Percentiles rank a stretch among this genome's conserved stretches.
phyloP scores from a whole-genome alignment of 2,888 invertebrate genomes.

The Pardosa pseudoannulata region DNA sequence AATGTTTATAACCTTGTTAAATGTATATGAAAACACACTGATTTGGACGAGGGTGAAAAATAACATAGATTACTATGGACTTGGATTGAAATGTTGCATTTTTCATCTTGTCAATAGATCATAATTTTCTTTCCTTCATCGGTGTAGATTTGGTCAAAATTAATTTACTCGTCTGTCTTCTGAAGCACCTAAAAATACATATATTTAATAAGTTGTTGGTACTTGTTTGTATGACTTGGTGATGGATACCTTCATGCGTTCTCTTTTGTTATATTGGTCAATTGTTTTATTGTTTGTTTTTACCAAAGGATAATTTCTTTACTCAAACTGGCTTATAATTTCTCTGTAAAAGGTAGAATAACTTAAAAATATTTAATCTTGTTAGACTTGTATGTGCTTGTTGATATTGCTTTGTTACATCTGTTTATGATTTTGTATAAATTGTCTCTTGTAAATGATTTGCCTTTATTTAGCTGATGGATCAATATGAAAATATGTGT shows the following conservation, averaged over 20 bases:
- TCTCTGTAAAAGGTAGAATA: slow-evolving; percentile 33
- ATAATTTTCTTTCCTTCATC: slow-evolving; percentile 49
- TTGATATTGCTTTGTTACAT: slow-evolving; percentile 62
- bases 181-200: slow-evolving; percentile 56
- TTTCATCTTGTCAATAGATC: slow-evolving; percentile 69
- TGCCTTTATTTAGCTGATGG: slow-evolving; percentile 62
- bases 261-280: neutral
- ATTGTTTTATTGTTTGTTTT: slow-evolving; percentile 19
- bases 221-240: slow-evolving; percentile 16
- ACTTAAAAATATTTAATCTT: slow-evolving; percentile 67
- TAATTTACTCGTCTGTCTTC: slow-evolving; percentile 25
- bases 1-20: slow-evolving; percentile 68
- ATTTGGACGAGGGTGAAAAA: slow-evolving; percentile 39
- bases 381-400: slow-evolving; percentile 68
- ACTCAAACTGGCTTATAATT: neutral
- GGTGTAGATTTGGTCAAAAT: slow-evolving; percentile 48
- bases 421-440: slow-evolving; percentile 69
- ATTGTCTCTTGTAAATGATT: slow-evolving; percentile 64
- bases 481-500: slow-evolving; percentile 46
- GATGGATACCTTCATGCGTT: slow-evolving; percentile 10
- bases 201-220: slow-evolving; percentile 22
- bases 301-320: slow-evolving; percentile 47
- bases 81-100: slow-evolving; percentile 56
- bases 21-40: slow-evolving; percentile 69
- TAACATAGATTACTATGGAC: slow-evolving; percentile 51